Evolutionary conservation across 2,113 vertebrate genomes (phyloP), one percentile per base, ranked within the genome.

Genomic region (Anoplopoma fimbria): DNA sequence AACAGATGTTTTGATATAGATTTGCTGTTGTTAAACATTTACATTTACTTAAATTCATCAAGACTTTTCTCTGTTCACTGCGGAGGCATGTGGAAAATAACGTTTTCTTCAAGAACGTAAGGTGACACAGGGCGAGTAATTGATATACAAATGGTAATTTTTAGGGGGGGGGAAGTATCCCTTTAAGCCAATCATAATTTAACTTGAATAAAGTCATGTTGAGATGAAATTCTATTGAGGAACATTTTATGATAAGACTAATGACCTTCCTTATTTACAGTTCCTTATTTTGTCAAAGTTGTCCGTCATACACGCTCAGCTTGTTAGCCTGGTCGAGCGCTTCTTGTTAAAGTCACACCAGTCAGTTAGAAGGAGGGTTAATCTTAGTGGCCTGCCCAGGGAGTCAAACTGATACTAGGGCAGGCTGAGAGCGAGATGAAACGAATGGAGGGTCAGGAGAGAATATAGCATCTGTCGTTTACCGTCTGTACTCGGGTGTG

Each of bases 251-350:
- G n/a, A 38, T 34, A 21, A 0, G 3, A 63, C 45, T 49, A 15
- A 58, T 9, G 33, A 40, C n/a, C 6, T 40, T 33, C 21, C 10
- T 62, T 42, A 4, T 25, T 34, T 55, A 34, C 34, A 13, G 36
- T 19, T n/a, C n/a, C n/a, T n/a, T 75, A 21, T 49, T 81, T 42
- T 42, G 17, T 31, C 38, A 42, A 34, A 73, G 61, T 71, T 72
- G 58, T 27, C 33, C 53, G 34, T 53, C 31, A 53, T 65, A 58
- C 1, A 17, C 0, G 1, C 27, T 61, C 38, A 31, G 53, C 51
- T 25, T 12, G 51, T 49, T 64, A 6, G 34, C n/a, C 15, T 31
- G 29, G 19, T 21, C 0, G 1, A 14, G 3, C 4, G 15, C 9
- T 61, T 49, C 14, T 0, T 33, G 25, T 65, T 25, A 55, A 25